Conservation (phyloP, 2,888 invertebrate species). For the Tenthredo mesomela region DNA sequence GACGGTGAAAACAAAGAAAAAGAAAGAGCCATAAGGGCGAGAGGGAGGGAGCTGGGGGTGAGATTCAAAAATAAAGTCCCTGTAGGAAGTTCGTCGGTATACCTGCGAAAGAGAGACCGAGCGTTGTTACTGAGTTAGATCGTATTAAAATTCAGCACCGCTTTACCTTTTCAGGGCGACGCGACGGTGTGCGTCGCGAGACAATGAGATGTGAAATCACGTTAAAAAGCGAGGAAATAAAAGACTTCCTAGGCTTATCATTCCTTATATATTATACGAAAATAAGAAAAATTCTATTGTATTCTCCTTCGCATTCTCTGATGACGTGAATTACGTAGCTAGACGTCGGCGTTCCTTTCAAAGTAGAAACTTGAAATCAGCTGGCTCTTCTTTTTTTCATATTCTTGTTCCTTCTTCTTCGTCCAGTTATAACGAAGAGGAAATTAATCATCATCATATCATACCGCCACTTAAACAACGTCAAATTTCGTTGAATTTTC, state of each 20-base stretch:
- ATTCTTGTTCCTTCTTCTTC: not conserved
- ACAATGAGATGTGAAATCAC: constrained; percentile 65
- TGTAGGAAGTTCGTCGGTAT: not conserved
- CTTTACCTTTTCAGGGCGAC: constrained; percentile 21
- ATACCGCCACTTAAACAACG: not conserved
- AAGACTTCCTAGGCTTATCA: constrained; percentile 63
- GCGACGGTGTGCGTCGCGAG: constrained; percentile 42
- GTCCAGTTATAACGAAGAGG: not conserved
- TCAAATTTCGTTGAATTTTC: not conserved
- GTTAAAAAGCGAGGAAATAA: constrained; percentile 61
- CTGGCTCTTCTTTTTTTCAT: not conserved
- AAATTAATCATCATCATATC: not conserved
- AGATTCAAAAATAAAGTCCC: constrained; percentile 27
- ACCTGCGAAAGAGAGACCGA: constrained; percentile 7
- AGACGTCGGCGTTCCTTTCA: constrained; percentile 39
- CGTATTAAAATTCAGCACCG: constrained; percentile 41
- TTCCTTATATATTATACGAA: constrained; percentile 55
- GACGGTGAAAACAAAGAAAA: not conserved
- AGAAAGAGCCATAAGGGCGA: not conserved
- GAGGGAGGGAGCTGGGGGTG: too few relatives aligned
- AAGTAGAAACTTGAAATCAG: not conserved
- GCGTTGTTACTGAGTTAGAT: constrained; percentile 39
- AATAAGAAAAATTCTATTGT: constrained; percentile 10
- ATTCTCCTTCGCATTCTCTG: constrained; percentile 17
- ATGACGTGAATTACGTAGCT: constrained; percentile 39